Evolutionary conservation across 2,888 invertebrate genomes (phyloP).

Genomic region (Abscondita cerata): DNA sequence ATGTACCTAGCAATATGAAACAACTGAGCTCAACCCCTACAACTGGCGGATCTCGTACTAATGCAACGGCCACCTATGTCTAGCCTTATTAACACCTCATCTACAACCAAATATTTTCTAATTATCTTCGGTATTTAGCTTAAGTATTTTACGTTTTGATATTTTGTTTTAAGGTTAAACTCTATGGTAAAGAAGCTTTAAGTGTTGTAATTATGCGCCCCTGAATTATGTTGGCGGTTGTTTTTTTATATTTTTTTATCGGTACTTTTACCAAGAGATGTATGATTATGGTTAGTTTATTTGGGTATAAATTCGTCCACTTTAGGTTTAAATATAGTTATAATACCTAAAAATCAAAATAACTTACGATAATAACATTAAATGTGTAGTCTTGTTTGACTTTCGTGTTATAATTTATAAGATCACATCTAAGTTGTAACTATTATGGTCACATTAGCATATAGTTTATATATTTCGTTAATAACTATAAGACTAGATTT

Average conservation of each 20-base stretch:
- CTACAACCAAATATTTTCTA: conserved; percentile 32
- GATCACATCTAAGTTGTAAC: conserved; percentile 14
- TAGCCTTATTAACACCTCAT: conserved; percentile 53
- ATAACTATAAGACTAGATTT: conserved; percentile 31
- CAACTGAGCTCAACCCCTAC: conserved; percentile 63
- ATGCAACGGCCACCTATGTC: conserved; percentile 71
- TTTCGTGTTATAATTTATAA: conserved; percentile 18
- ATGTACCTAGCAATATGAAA: conserved; percentile 83
- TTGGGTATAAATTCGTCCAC: conserved; percentile 41
- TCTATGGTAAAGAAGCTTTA: conserved; percentile 27
- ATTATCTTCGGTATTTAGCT: conserved; percentile 26
- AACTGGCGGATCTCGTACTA: conserved; percentile 57
- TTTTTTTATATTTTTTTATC: not conserved
- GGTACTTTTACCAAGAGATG: conserved; percentile 9
- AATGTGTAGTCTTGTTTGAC: conserved; percentile 30
- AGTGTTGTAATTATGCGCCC: conserved; percentile 22
- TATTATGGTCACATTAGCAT: conserved; percentile 23
- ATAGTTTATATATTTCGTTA: conserved; percentile 33
- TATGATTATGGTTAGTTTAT: conserved; percentile 21
- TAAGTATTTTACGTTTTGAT: conserved; percentile 16
- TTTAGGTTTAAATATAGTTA: conserved; percentile 40
- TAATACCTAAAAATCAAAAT: conserved; percentile 39
- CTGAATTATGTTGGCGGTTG: not conserved
- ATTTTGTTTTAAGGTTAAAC: not conserved
- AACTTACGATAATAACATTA: conserved; percentile 34